A percentile compares a stretch with the other conserved stretches of the same genome.
Evolutionary conservation across 2,888 invertebrate genomes (phyloP).

Genomic region (Hyposoter didymator): DNA sequence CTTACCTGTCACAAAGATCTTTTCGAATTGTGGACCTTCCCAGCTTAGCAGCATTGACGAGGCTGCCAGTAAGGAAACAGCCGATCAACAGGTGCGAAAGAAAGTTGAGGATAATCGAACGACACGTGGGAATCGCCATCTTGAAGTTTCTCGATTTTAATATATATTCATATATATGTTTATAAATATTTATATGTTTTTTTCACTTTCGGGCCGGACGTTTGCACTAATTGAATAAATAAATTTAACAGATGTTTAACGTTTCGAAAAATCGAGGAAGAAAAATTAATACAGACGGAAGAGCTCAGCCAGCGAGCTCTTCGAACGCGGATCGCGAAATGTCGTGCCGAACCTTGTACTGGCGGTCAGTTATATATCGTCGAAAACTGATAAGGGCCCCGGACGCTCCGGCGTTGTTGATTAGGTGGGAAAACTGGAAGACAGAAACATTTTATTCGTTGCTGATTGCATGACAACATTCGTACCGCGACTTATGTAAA

Average conservation of each 20-base stretch:
- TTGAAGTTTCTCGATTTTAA: neutral
- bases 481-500: conserved; percentile 4
- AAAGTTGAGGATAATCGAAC: neutral
- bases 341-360: conserved; percentile 57
- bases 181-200: too few relatives aligned
- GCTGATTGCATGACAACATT: conserved; percentile 42
- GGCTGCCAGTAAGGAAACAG: conserved; percentile 20
- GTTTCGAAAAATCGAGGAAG: neutral
- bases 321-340: conserved; percentile 42
- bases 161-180: neutral
- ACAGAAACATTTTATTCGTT: conserved; percentile 43
- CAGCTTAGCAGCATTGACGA: conserved; percentile 26
- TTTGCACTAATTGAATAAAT: neutral
- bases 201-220: too few relatives aligned
- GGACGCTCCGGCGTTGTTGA: conserved; percentile 40
- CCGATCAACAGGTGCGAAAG: conserved; percentile 18
- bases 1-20: conserved; percentile 59
- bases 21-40: conserved; percentile 1
- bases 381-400: conserved; percentile 66
- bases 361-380: conserved; percentile 69
- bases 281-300: conserved; percentile 3
- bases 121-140: conserved; percentile 26
- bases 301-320: conserved; percentile 55
- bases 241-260: neutral
- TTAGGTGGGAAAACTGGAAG: conserved; percentile 53